Percentiles rank a stretch among this genome's conserved stretches.
Conservation (phyloP, 2,888 invertebrate species). For the Synergus laeviventris region DNA sequence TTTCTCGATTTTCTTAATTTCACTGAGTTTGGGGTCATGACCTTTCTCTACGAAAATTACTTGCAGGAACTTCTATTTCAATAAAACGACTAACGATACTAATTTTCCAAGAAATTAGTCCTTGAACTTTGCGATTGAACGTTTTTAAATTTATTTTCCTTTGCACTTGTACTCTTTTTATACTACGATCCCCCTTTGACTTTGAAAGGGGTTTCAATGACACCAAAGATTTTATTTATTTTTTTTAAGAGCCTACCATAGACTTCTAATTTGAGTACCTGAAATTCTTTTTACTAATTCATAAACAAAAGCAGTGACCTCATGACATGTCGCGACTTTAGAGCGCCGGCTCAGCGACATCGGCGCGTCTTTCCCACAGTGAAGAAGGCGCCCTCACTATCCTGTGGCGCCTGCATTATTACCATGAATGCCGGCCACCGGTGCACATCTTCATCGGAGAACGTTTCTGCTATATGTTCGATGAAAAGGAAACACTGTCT, state of each 20-base stretch:
- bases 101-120: neutral
- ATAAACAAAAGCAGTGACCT: constrained; percentile 38
- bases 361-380: constrained; percentile 54
- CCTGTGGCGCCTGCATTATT: constrained; percentile 56
- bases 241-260: neutral
- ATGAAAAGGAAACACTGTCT: constrained; percentile 31
- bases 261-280: constrained; percentile 2
- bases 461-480: constrained; percentile 18
- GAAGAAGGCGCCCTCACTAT: constrained; percentile 56
- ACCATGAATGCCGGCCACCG: constrained; percentile 34
- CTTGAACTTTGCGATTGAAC: neutral
- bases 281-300: constrained; percentile 21
- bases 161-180: too few relatives aligned
- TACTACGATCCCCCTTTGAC: too few relatives aligned
- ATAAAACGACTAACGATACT: neutral
- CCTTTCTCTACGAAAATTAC: too few relatives aligned
- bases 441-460: constrained; percentile 14
- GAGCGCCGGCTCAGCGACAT: constrained; percentile 25
- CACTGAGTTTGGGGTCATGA: too few relatives aligned
- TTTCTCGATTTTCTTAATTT: too few relatives aligned
- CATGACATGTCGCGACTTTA: constrained; percentile 38
- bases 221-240: neutral
- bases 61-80: neutral
- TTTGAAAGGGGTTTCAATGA: neutral
- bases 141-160: too few relatives aligned